phyloP scores from a whole-genome alignment of 2,888 invertebrate genomes.

The Protodeltote pygarga region DNA sequence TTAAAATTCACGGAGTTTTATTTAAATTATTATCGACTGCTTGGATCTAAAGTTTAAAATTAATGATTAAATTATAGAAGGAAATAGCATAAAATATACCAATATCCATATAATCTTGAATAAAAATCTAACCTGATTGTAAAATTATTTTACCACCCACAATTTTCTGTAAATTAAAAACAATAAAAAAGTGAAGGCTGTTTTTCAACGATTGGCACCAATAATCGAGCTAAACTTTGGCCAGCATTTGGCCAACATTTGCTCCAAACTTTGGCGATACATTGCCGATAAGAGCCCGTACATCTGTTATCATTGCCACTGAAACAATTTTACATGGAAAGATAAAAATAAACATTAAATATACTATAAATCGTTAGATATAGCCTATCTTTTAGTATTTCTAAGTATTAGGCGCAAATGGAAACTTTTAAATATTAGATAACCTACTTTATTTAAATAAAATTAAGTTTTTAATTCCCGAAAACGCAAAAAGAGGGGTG shows the following conservation, averaged over 20 bases:
- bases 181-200: neutral
- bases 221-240: constrained; percentile 23
- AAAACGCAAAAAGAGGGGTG: too few relatives aligned
- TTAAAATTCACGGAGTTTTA: neutral
- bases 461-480: too few relatives aligned
- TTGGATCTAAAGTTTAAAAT: too few relatives aligned
- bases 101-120: neutral
- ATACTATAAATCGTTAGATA: constrained; percentile 36
- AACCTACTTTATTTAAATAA: too few relatives aligned
- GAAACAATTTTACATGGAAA: constrained; percentile 61
- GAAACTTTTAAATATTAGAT: constrained; percentile 12
- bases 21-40: too few relatives aligned
- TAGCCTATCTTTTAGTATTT: constrained; percentile 17
- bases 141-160: neutral
- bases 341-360: constrained; percentile 55
- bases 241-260: constrained; percentile 26
- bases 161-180: neutral
- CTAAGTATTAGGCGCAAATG: constrained; percentile 25
- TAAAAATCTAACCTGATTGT: neutral
- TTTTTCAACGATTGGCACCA: constrained; percentile 1
- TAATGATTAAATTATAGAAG: too few relatives aligned
- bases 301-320: constrained; percentile 62
- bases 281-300: constrained; percentile 58
- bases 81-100: neutral
- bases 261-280: constrained; percentile 40